Conservation (phyloP, 37 sponge, comb jelly and placozoan genomes). For the Cliona cf. orientalis region DNA sequence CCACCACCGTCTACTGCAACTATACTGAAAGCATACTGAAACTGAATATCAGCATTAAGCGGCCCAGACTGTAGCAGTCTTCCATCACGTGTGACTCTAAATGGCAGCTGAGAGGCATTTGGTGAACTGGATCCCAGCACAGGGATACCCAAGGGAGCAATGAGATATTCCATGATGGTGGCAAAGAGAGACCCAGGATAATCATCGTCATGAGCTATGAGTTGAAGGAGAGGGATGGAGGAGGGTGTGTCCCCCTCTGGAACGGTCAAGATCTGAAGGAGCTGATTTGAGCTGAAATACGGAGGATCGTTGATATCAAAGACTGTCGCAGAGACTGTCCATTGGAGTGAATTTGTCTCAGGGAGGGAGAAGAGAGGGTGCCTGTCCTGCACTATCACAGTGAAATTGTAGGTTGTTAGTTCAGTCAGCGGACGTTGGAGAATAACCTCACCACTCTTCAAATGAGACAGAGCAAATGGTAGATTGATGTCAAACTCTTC, state of each 20-base stretch:
- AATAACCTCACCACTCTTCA: constrained; percentile 45
- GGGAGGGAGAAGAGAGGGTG: constrained; percentile 30
- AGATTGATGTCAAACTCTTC: background rate
- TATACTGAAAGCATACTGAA: constrained; percentile 44
- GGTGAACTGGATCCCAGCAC: background rate
- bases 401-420: constrained; percentile 36
- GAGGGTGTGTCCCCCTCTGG: background rate
- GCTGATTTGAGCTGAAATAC: constrained; percentile 34
- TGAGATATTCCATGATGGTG: constrained; percentile 32
- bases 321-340: constrained; percentile 37
- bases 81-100: constrained; percentile 21
- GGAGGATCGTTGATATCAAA: constrained; percentile 68
- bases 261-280: constrained; percentile 8
- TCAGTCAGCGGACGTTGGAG: constrained; percentile 25
- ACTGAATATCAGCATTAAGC: constrained; percentile 34
- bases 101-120: constrained; percentile 22
- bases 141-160: background rate
- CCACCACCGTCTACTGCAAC: constrained; percentile 72
- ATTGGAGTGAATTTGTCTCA: constrained; percentile 37
- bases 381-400: constrained; percentile 50
- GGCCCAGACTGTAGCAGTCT: constrained; percentile 13
- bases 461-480: constrained; percentile 52
- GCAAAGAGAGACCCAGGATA: constrained; percentile 43
- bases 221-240: constrained; percentile 10
- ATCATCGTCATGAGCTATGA: constrained; percentile 53